Base-by-base conservation (phyloP, 2,113 vertebrate genomes). In the Nothoprocta perdicaria region DNA sequence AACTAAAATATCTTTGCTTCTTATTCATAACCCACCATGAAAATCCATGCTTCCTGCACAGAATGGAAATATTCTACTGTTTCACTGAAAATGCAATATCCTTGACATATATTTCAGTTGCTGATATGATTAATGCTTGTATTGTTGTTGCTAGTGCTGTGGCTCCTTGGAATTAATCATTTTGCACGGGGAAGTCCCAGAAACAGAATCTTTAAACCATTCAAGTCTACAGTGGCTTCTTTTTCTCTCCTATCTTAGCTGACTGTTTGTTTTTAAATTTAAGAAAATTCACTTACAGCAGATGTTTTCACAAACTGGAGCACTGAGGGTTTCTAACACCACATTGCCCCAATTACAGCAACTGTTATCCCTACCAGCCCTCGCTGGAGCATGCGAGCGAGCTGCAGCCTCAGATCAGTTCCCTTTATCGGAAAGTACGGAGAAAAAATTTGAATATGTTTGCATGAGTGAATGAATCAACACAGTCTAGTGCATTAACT, bases 141-240 rank as follows among this genome's bases (percentile, higher is more conserved):
- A 80, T 6, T 83, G 68, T 18, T 68, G 19, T 24, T 84, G 65
- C 81, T 53, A 35, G 48, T 69, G 68, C 33, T 90, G 84, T 73
- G 92, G 75, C 57, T 85, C 50, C 80, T 71, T 73, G 79, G 66
- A 86, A 94, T 91, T 23, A 67, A 94, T 90, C 57, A 74, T 58
- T 92, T 74, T 82, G 73, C 58, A 88, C 57, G 45, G 63, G 52
- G 57, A 80, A 85, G 35, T n/a, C 79, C 88, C 76, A 50, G 46
- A 72, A 82, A 68, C 17, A 50, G 57, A 15, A 83, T 87, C 57
- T 75, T 89, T 27, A 57, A 92, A 80, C 81, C 26, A n/a, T 6
- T 80, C 29, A 2, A 43, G 8, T 4, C 79, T 80, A 57, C 23
- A 0, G 33, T 84, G 66, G 24, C 18, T 65, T 80, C 22, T 40